These are phyloP conservation scores for Druceiella hillmani DNA, from an alignment of 2,888 invertebrate genomes.

Conservation along the genomic window DNA sequence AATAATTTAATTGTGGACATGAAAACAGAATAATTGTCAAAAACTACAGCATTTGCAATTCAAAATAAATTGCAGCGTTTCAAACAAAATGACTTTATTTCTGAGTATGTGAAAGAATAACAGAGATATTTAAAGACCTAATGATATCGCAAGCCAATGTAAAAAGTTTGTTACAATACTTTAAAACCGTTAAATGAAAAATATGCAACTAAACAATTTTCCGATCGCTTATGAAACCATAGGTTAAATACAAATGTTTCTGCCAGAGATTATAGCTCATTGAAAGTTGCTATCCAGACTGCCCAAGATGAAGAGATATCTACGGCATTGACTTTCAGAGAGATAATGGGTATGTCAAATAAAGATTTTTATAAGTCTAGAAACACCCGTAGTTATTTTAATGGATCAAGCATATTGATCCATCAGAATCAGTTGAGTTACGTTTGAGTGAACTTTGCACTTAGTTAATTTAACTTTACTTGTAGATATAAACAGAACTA, in stretches of 20 bases:
- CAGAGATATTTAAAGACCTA: slow-evolving; percentile 4
- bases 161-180: not conserved
- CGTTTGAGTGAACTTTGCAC: too few relatives aligned
- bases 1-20: too few relatives aligned
- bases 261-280: slow-evolving; percentile 10
- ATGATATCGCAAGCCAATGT: slow-evolving; percentile 7
- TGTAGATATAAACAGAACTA: too few relatives aligned
- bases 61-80: not conserved
- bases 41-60: not conserved
- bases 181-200: slow-evolving; percentile 5
- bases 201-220: slow-evolving; percentile 2
- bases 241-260: not conserved
- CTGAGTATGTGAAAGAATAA: slow-evolving; percentile 3
- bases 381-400: not conserved
- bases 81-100: not conserved
- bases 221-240: slow-evolving; percentile 5
- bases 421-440: too few relatives aligned
- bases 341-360: slow-evolving; percentile 3
- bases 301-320: slow-evolving; percentile 11
- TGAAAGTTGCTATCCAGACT: slow-evolving; percentile 16
- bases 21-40: too few relatives aligned
- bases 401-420: not conserved
- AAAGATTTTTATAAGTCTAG: not conserved
- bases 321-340: not conserved
- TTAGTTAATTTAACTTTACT: too few relatives aligned